Base-by-base conservation (phyloP, 2,113 vertebrate genomes). In the Peromyscus maniculatus region DNA sequence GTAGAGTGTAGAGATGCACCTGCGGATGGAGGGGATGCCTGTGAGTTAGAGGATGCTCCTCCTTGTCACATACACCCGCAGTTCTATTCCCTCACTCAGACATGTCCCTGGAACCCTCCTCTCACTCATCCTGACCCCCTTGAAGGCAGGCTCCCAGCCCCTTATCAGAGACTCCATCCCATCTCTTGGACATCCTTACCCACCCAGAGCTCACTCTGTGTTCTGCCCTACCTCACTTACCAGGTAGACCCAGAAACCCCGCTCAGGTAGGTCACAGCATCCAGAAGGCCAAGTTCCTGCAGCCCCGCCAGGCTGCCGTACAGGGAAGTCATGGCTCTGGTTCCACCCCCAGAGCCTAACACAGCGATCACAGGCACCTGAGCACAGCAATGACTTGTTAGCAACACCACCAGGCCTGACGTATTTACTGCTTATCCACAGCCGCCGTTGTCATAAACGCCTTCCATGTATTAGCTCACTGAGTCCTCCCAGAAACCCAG, bases 231-330 rank as follows among this genome's bases (percentile, higher is more conserved):
- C 55, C 57, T 43, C 66, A 67, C 99, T 96, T 97, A 99, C 99
- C 99, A 99, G 31, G 99, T 99, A n/a, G 99, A 99, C 52, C 99
- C 99, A 78, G 99, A 99, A 90, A 99, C 98, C 4, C 99, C 99
- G 6, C 98, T 98, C 36, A 99, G 96, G 94, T 99, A 99, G 0
- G 91, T 96, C 33, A 98, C 91, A 5, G 98, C 83, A 95, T 99
- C 99, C 94, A 99, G 97, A 77, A 99, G 96, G 57, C 98, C 98
- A 31, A 99, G 97, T 22, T 99, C 98, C 98, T 99, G 99, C 52
- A 99, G 98, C 10, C 98, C 99, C 24, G 98, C 98, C 43, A 99
- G 98, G 95, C 98, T 99, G n/a, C 99, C 99, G 0, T 99, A 99
- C 43, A 99, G 98, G 0, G 99, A 98, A 0, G 99, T 99, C 98